Evolutionary conservation across 2,888 invertebrate genomes (phyloP).

Genomic region (Steinernema carpocapsae): DNA sequence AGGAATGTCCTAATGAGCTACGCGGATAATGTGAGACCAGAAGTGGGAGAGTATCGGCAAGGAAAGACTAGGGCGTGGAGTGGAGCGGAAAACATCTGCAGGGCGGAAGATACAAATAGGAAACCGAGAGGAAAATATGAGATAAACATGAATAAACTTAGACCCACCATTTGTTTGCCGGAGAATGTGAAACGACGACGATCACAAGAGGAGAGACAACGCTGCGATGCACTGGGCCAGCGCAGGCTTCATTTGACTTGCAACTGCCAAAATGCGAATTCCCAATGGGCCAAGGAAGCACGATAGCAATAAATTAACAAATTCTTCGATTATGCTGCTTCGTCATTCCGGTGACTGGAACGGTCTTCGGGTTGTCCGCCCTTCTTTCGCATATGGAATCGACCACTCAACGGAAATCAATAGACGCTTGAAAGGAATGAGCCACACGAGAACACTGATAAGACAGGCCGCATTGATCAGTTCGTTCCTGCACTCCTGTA

Average conservation of each 20-base stretch:
- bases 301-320: constrained; percentile 30
- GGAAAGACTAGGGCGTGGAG: constrained; percentile 5
- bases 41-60: background rate
- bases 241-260: constrained; percentile 15
- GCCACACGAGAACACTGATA: background rate
- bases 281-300: constrained; percentile 14
- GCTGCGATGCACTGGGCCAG: background rate
- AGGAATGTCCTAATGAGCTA: constrained; percentile 10
- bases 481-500: background rate
- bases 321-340: constrained; percentile 25
- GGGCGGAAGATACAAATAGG: constrained; percentile 13
- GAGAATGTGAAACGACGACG: constrained; percentile 4
- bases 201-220: background rate
- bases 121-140: background rate
- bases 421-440: background rate
- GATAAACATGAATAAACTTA: constrained; percentile 24
- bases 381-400: too few relatives aligned
- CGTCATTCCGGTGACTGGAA: background rate
- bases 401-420: background rate
- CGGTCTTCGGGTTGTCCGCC: background rate
- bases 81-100: constrained; percentile 13
- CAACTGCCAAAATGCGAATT: constrained; percentile 23
- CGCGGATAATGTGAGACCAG: constrained; percentile 13
- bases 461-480: background rate
- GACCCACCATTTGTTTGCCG: constrained; percentile 33